Conservation (phyloP, 2,888 invertebrate genomes). For the Taenaris catops region DNA sequence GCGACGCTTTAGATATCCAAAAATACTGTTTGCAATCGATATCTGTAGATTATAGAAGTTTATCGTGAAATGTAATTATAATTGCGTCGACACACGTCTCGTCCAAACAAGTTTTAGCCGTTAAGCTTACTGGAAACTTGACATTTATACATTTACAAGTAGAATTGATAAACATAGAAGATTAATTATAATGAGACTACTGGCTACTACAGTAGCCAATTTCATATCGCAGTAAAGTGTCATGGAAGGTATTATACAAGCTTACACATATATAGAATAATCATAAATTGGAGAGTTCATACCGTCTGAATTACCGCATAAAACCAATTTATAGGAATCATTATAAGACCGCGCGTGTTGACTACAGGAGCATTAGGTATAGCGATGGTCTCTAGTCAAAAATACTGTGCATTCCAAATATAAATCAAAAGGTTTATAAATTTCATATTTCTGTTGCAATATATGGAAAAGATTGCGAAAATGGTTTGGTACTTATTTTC, state of each 20-base stretch:
- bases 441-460: too few relatives aligned
- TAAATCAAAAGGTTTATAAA: too few relatives aligned
- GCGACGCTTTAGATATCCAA: background rate
- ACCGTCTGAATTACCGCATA: constrained; percentile 18
- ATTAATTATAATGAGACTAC: too few relatives aligned
- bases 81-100: background rate
- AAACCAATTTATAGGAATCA: constrained; percentile 1
- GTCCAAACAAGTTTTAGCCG: constrained; percentile 24
- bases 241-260: constrained; percentile 22
- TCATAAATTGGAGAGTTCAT: constrained; percentile 27
- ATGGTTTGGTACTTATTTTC: too few relatives aligned
- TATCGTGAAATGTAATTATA: too few relatives aligned
- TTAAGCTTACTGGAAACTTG: constrained; percentile 59
- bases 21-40: too few relatives aligned
- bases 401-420: too few relatives aligned
- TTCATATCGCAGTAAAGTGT: constrained; percentile 22
- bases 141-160: constrained; percentile 25
- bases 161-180: constrained; percentile 21
- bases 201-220: constrained; percentile 12
- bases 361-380: too few relatives aligned
- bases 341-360: constrained; percentile 1
- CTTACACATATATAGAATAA: constrained; percentile 25
- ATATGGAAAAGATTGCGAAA: too few relatives aligned
- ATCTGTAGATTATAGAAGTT: too few relatives aligned
- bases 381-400: too few relatives aligned